A percentile compares a stretch with the other conserved stretches of the same genome.
phyloP scores from a whole-genome alignment of 1,140 invertebrate species.

The Stenopsyche tienmushanensis region DNA sequence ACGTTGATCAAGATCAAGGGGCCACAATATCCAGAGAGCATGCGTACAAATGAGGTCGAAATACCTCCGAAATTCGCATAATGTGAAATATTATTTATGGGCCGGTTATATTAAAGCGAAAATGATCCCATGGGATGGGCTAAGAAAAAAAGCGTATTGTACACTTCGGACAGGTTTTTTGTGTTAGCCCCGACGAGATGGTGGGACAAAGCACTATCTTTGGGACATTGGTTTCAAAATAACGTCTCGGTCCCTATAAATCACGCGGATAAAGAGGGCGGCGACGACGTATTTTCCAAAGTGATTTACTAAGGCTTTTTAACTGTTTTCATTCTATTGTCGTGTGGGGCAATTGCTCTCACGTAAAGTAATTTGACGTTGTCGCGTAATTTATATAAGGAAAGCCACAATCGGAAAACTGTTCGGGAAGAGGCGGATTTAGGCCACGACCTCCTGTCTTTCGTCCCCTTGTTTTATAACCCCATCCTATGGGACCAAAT shows the following conservation, averaged over 20 bases:
- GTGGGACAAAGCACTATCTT: neutral
- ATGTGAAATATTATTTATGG: no score
- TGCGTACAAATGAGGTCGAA: no score
- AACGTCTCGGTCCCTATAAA: constrained; percentile 13
- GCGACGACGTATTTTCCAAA: neutral
- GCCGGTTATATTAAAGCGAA: no score
- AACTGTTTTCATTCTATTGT: constrained; percentile 21
- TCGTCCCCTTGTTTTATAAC: neutral
- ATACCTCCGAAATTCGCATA: no score
- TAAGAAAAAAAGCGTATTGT: constrained; percentile 6
- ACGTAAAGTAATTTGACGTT: constrained; percentile 6
- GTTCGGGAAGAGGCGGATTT: neutral
- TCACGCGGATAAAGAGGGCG: constrained; percentile 7
- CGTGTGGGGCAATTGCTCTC: constrained; percentile 4
- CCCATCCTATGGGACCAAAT: no score
- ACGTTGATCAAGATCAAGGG: no score
- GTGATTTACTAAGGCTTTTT: constrained; percentile 29
- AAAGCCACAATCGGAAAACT: neutral
- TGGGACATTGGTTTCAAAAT: constrained; percentile 8
- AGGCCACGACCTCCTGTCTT: neutral
- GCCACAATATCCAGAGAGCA: no score
- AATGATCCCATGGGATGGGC: no score
- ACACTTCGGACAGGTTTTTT: constrained; percentile 21
- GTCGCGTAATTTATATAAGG: neutral
- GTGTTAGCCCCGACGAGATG: neutral